Conservation (phyloP, 2,888 invertebrate species). For the Cryptocheilus praepositus region DNA sequence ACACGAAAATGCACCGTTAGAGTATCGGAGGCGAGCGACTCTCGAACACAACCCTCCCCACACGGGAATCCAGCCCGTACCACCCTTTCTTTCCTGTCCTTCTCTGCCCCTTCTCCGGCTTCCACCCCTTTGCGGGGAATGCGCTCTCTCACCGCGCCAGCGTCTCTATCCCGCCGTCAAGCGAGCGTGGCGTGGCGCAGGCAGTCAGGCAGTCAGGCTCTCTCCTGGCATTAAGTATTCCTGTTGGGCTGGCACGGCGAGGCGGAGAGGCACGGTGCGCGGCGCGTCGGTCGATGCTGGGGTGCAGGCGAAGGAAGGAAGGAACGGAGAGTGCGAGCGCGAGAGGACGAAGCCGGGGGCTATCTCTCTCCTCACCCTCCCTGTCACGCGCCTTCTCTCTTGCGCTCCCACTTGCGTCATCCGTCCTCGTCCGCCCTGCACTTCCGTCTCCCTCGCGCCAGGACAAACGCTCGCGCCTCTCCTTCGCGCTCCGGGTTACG, state of each 20-base stretch:
- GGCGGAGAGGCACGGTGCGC: slow-evolving; percentile 37
- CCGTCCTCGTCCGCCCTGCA: neutral
- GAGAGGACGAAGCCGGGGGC: slow-evolving; percentile 20
- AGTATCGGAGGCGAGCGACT: slow-evolving; percentile 32
- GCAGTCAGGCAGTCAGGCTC: slow-evolving; percentile 62
- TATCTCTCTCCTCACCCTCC: neutral
- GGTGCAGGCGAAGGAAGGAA: slow-evolving; percentile 47
- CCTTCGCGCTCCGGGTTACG: neutral
- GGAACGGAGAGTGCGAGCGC: slow-evolving; percentile 7
- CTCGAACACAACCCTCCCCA: too few relatives aligned
- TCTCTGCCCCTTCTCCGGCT: slow-evolving; percentile 32
- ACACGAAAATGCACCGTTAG: slow-evolving; percentile 45
- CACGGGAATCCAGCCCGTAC: too few relatives aligned
- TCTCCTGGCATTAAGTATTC: slow-evolving; percentile 71
- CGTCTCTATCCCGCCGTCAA: slow-evolving; percentile 64
- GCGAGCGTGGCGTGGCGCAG: slow-evolving; percentile 67
- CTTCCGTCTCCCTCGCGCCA: neutral
- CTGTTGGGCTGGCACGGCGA: slow-evolving; percentile 68
- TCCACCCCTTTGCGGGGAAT: slow-evolving; percentile 10
- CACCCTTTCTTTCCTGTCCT: slow-evolving; percentile 27
- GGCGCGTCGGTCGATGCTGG: slow-evolving; percentile 70
- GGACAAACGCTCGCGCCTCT: neutral
- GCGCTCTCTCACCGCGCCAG: neutral
- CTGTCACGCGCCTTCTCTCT: neutral
- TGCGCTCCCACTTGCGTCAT: neutral